These are phyloP conservation scores for Larimichthys polyactis DNA, from an alignment of 2,113 vertebrate genomes.

Conservation along the genomic window DNA sequence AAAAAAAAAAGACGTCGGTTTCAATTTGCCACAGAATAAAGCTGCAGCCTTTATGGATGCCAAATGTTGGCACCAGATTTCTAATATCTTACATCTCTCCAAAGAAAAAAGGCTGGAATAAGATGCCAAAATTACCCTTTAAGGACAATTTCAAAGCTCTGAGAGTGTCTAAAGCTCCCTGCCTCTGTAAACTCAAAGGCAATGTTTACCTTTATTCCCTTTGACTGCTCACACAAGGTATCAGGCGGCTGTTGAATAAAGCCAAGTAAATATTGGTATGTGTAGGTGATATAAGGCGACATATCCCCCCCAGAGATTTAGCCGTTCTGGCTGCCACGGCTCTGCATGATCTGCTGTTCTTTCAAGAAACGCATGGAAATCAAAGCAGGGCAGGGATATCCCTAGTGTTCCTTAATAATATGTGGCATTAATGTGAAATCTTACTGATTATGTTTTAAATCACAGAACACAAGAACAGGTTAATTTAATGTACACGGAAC, in stretches of 20 bases:
- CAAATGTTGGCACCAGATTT: constrained; percentile 29
- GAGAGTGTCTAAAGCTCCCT: constrained; percentile 20
- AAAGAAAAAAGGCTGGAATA: constrained; percentile 30
- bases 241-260: constrained; percentile 47
- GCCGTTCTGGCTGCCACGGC: neutral
- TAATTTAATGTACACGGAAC: neutral
- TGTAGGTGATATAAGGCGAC: constrained; percentile 45
- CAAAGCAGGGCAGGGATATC: neutral
- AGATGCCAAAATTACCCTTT: constrained; percentile 50
- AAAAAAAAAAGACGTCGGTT: constrained; percentile 12
- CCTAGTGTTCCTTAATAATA: neutral
- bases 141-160: constrained; percentile 44
- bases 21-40: constrained; percentile 19
- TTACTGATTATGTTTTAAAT: neutral
- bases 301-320: constrained; percentile 29
- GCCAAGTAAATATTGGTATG: constrained; percentile 51
- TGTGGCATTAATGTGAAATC: neutral
- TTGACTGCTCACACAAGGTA: constrained; percentile 30
- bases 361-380: constrained; percentile 5
- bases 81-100: constrained; percentile 26
- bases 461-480: too few species aligned
- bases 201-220: constrained; percentile 55
- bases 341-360: constrained; percentile 11
- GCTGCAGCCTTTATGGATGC: constrained; percentile 20
- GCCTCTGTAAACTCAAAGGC: constrained; percentile 37